Percentiles rank a stretch among this genome's conserved stretches.
phyloP scores from a whole-genome alignment of 2,797 vertebrate species.

The Galaxias olidus region DNA sequence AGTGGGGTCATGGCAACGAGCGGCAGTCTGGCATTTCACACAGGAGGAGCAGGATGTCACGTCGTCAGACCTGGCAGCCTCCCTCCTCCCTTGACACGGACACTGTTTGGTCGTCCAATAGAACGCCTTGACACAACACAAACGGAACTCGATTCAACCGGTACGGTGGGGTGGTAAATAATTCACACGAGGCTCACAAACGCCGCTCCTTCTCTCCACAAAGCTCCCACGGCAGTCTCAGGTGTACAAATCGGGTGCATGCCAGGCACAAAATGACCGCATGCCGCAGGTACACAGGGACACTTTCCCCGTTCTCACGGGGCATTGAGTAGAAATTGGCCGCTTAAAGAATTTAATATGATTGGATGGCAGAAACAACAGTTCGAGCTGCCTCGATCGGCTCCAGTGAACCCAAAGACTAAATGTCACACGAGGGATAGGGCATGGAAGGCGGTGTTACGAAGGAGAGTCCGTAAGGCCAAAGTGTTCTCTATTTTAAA shows the following conservation, averaged over 20 bases:
- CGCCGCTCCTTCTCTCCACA: conserved; percentile 45
- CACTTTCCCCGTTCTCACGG: conserved; percentile 25
- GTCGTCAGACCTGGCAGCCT: conserved; percentile 5
- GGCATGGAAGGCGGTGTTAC: too few species aligned
- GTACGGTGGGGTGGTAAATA: conserved; percentile 66
- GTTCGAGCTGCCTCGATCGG: conserved; percentile 11
- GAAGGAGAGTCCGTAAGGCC: too few species aligned
- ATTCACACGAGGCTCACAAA: conserved; percentile 65
- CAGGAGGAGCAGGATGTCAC: background rate
- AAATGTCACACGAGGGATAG: background rate
- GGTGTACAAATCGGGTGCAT: conserved; percentile 32
- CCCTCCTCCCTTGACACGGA: conserved; percentile 41
- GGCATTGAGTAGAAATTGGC: conserved; percentile 8
- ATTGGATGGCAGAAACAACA: conserved; percentile 14
- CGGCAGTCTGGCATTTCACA: conserved; percentile 35
- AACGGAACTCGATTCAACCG: conserved; percentile 67
- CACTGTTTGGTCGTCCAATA: conserved; percentile 63
- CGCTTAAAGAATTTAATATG: conserved; percentile 1
- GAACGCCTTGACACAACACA: conserved; percentile 40
- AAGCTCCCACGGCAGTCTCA: conserved; percentile 38
- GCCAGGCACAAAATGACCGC: conserved; percentile 22
- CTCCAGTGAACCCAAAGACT: background rate
- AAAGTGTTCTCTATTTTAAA: too few species aligned
- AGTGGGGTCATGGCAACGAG: conserved; percentile 31
- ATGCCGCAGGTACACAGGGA: conserved; percentile 21